Evolutionary conservation across 2,113 vertebrate genomes (phyloP), one percentile per base, ranked within the genome.

Genomic region (Myrmophylax atrothorax): DNA sequence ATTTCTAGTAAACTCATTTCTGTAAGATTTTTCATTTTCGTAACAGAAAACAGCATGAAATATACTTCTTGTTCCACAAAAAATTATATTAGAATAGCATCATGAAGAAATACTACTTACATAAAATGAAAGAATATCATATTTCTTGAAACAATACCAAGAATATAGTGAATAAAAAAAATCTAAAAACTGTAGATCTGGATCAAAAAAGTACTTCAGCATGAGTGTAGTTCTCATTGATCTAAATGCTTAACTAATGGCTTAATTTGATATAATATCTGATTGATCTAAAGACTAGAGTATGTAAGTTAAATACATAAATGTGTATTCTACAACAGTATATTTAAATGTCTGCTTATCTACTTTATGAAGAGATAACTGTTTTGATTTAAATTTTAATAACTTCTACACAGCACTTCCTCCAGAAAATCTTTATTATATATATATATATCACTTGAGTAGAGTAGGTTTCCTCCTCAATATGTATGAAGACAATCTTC

Each of bases 391-490:
- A 72, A 49, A 49, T 91, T 76, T 91, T 26, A 50, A 38, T 76
- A 49, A 56, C 9, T 70, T 85, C 58, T 79, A 29, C 9, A 40
- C 12, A 67, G 22, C 5, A 1, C 0, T 33, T 7, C 35, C 11
- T 35, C 10, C 11, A 44, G 20, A 55, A 83, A 67, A 33, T 3
- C 9, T 64, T 23, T 33, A 5, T 67, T 53, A 44, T 38, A 19
- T 42, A 38, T 38, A 19, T 42, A 38, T 68, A 5, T 24, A 42
- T 31, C 33, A 25, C 2, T 66, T 53, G 4, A 63, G 9, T 28
- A 49, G 6, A 38, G 11, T 10, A 4, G n/a, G 17, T 46, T 62
- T 82, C 16, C 10, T 67, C 23, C n/a, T 82, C 0, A 0, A 17
- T 35, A 35, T 24, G 18, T 7, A 38, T 24, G 7, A 52, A 74